Evolutionary conservation across 2,797 vertebrate species (phyloP).

Genomic region (Micrastur ruficollis): DNA sequence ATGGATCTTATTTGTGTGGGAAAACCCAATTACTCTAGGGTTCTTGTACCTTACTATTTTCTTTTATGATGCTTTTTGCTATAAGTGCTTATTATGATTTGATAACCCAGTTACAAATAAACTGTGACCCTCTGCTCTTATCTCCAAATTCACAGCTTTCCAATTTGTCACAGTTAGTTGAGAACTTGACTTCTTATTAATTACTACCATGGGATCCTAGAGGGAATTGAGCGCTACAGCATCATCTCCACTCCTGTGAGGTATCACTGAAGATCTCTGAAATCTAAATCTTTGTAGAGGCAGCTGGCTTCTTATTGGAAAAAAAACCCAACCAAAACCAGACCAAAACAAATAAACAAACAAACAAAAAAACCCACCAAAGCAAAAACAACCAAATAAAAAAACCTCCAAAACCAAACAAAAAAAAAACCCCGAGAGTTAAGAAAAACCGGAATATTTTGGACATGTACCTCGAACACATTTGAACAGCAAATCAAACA

Average conservation of each 20-base stretch:
- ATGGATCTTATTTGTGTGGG: background rate
- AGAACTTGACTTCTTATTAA: constrained; percentile 17
- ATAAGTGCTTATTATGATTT: background rate
- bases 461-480: accelerated
- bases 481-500: background rate
- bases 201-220: background rate
- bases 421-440: accelerated
- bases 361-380: too few relatives aligned
- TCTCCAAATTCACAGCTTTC: constrained; percentile 49
- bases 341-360: too few relatives aligned
- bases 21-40: constrained; percentile 32
- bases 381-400: accelerated
- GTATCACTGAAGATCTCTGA: background rate
- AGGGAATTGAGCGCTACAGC: background rate
- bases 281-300: background rate
- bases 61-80: constrained; percentile 3
- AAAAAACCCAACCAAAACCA: accelerated
- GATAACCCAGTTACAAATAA: constrained; percentile 44
- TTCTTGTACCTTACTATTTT: background rate
- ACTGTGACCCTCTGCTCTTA: constrained; percentile 11
- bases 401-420: background rate
- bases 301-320: background rate
- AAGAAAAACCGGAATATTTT: background rate
- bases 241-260: background rate
- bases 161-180: constrained; percentile 3